Evolutionary conservation across 53 echinoderm and acorn worm genomes (phyloP), one percentile per base, ranked within the genome.

Genomic region (Holothuria scabra): DNA sequence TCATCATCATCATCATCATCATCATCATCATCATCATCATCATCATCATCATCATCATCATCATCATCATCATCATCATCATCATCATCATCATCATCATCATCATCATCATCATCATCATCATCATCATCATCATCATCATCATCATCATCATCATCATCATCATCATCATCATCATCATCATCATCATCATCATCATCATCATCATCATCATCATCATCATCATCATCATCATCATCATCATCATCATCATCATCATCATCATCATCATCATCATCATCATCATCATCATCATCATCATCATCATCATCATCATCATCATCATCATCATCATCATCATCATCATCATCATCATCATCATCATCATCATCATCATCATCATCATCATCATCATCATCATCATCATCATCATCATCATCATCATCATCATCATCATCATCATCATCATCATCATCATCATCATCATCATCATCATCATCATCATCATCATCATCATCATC

Each of bases 321-420:
- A 82, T 63, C 82, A 82, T 82, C 64, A 82, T 82, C 82, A 82
- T 82, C 82, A 82, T 65, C 82, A 82, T 82, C 65, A 82, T 64
- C 82, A 82, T 82, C 82, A 82, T 59, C 44, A 2, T 82, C 83
- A 30, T 18, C 62, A 82, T 65, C 63, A 82, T 19, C 83, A 65
- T 32, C 61, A 82, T 38, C 33, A 82, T 28, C 33, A 81, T 61
- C 66, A 82, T 82, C 82, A 64, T 82, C 82, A 82, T 82, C 82
- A 82, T 82, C 82, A 82, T 82, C 82, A 64, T 65, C 82, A 63
- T 60, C 82, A 82, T 35, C 38, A 65, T 82, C 34, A 82, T 82
- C 82, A 82, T 82, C 82, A 82, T 82, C 82, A 82, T 82, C 82
- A 82, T 82, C 82, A 82, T 82, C 82, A 82, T 82, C 82, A 82